Percentiles rank a stretch among this genome's conserved stretches.
These are phyloP conservation scores for Dynastes hyllus DNA, from an alignment of 2,888 invertebrate species.

Conservation along the genomic window DNA sequence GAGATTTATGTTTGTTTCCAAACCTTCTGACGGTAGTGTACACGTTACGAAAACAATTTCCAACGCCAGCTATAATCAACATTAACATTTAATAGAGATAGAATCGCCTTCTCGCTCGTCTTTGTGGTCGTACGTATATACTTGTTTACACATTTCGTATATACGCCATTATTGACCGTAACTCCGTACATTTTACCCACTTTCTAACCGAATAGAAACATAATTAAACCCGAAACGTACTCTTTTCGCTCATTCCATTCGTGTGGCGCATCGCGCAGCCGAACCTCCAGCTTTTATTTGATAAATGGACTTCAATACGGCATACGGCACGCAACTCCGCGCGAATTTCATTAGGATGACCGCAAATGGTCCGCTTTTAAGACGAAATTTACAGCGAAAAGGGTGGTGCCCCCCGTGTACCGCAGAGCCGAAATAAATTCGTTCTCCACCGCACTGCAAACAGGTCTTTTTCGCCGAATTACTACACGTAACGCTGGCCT, in stretches of 20 bases:
- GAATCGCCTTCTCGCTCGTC: no score
- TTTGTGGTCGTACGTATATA: no score
- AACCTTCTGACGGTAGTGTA: no score
- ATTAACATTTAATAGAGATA: no score
- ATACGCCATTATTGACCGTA: no score
- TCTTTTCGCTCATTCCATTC: background rate
- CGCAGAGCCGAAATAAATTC: slow-evolving; percentile 32
- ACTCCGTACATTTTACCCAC: background rate
- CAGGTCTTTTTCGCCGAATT: slow-evolving; percentile 30
- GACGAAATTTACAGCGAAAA: slow-evolving; percentile 33
- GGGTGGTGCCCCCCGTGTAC: background rate
- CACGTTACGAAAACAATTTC: no score
- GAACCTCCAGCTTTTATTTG: slow-evolving; percentile 24
- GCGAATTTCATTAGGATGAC: slow-evolving; percentile 39
- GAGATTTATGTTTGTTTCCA: no score
- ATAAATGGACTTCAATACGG: slow-evolving; percentile 37
- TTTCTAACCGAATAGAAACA: slow-evolving; percentile 14
- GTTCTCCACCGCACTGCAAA: slow-evolving; percentile 32
- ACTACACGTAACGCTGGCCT: background rate
- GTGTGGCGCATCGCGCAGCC: no score
- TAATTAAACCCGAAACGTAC: slow-evolving; percentile 15
- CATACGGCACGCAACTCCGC: background rate
- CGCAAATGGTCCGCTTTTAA: slow-evolving; percentile 32
- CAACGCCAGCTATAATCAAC: no score
- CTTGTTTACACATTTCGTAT: no score